These are phyloP conservation scores for Apis cerana DNA, from an alignment of 1,140 invertebrate species.

Conservation along the genomic window DNA sequence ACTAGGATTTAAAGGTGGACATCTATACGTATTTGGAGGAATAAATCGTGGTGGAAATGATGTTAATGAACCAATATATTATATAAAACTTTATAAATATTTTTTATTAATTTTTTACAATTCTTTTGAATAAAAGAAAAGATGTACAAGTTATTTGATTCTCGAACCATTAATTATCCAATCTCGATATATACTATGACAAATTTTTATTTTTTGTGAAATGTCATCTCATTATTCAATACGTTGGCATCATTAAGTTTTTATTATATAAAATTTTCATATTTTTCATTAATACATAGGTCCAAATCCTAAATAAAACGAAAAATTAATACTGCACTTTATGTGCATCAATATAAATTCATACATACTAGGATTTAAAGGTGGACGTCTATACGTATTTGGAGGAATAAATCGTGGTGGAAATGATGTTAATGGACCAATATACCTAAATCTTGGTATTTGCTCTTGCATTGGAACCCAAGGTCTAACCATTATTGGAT, in stretches of 20 bases:
- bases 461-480: too few species aligned
- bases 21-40: conserved; percentile 52
- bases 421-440: too few species aligned
- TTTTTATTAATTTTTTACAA: too few species aligned
- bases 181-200: too few species aligned
- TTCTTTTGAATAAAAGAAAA: too few species aligned
- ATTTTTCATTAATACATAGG: neutral
- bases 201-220: neutral
- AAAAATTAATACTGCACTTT: neutral
- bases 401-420: too few species aligned
- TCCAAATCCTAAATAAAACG: neutral
- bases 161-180: too few species aligned
- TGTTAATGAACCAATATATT: too few species aligned
- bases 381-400: conserved; percentile 47
- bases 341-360: neutral
- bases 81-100: too few species aligned
- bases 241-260: neutral
- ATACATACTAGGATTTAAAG: conserved; percentile 54
- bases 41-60: too few species aligned
- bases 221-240: neutral
- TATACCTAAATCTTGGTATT: conserved; percentile 32
- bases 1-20: conserved; percentile 53
- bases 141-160: too few species aligned
- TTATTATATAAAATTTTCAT: neutral
- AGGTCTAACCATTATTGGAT: conserved; percentile 41